These are phyloP conservation scores for Alectura lathami DNA, from an alignment of 2,113 vertebrate species.

Conservation along the genomic window DNA sequence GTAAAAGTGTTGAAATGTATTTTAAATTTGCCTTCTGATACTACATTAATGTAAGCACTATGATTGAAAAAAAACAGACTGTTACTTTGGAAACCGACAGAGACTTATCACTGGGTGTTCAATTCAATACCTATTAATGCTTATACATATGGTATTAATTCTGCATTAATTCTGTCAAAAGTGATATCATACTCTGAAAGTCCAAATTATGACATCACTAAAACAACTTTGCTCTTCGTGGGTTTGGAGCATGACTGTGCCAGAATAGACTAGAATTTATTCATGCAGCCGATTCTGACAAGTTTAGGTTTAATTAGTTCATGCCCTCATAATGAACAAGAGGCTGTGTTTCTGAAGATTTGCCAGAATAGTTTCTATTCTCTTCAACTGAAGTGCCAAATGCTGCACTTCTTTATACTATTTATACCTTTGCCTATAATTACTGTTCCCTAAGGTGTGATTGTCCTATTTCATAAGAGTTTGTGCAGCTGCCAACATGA, in stretches of 20 bases:
- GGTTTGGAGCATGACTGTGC: constrained; percentile 67
- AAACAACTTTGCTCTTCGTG: constrained; percentile 81
- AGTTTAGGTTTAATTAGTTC: constrained; percentile 83
- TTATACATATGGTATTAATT: constrained; percentile 86
- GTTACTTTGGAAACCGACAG: constrained; percentile 70
- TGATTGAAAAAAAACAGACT: constrained; percentile 36
- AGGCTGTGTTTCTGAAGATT: constrained; percentile 75
- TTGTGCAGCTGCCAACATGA: constrained; percentile 90
- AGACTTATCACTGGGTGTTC: constrained; percentile 72
- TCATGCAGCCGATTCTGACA: constrained; percentile 76
- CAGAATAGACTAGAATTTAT: constrained; percentile 77
- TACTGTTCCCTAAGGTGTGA: constrained; percentile 87
- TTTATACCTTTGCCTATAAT: constrained; percentile 88
- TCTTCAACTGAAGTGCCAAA: constrained; percentile 81
- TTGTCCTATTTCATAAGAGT: constrained; percentile 90
- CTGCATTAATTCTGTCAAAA: constrained; percentile 83
- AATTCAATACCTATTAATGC: constrained; percentile 80
- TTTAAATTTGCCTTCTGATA: constrained; percentile 54
- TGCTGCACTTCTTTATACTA: constrained; percentile 78
- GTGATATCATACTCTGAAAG: constrained; percentile 79
- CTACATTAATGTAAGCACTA: constrained; percentile 45
- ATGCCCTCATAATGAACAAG: constrained; percentile 77
- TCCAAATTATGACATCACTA: constrained; percentile 86
- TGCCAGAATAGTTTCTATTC: constrained; percentile 82
- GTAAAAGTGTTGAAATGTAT: constrained; percentile 44